Conservation (phyloP, 2,113 vertebrate species). For the Acrocephalus arundinaceus region DNA sequence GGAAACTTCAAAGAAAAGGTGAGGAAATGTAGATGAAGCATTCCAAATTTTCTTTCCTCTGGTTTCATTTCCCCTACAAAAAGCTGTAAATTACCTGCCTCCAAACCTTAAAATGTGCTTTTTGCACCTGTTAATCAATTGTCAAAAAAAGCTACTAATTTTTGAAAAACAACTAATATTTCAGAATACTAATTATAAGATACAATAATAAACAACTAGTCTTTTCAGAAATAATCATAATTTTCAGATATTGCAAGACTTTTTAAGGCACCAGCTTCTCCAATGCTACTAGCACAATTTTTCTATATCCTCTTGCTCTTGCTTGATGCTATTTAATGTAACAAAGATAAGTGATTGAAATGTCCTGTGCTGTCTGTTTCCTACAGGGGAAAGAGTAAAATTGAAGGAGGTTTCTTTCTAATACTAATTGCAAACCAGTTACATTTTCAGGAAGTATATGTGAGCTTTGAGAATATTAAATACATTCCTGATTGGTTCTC, state of each 20-base stretch:
- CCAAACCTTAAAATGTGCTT: background rate
- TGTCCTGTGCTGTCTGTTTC: background rate
- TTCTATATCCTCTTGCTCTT: background rate
- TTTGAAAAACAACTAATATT: background rate
- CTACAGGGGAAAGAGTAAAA: background rate
- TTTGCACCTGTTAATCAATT: background rate
- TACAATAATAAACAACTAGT: background rate
- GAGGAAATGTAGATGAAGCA: background rate
- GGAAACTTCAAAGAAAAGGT: background rate
- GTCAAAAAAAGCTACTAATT: background rate
- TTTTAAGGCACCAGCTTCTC: background rate
- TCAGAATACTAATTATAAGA: background rate
- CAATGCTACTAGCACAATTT: background rate
- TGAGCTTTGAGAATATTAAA: background rate
- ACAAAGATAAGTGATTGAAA: background rate
- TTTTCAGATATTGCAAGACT: background rate
- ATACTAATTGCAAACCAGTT: background rate
- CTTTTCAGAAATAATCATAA: background rate
- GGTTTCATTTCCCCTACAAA: background rate
- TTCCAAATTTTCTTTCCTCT: background rate
- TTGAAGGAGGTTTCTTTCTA: background rate
- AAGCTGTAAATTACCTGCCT: background rate
- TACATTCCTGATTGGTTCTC: background rate
- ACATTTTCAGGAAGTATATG: background rate
- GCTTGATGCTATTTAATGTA: background rate